A percentile compares a stretch with the other conserved stretches of the same genome.
phyloP scores from a whole-genome alignment of 2,797 vertebrate species.

The Gadopsis bispinosus region DNA sequence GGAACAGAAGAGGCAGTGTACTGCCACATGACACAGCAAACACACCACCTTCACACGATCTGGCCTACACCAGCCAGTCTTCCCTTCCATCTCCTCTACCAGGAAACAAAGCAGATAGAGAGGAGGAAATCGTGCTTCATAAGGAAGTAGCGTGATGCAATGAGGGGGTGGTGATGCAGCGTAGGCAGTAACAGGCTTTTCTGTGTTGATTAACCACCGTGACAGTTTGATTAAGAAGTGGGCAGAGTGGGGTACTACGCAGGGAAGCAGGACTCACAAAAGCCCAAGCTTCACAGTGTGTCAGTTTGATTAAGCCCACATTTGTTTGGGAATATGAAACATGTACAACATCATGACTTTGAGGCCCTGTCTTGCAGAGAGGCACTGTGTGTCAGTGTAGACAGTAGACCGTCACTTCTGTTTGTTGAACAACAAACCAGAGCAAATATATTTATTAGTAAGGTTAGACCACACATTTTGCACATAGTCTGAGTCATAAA shows the following conservation, averaged over 20 bases:
- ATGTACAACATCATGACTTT: background rate
- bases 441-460: background rate
- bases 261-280: background rate
- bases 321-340: background rate
- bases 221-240: constrained; percentile 8
- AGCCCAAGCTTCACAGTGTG: background rate
- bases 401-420: background rate
- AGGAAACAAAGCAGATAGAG: constrained; percentile 45
- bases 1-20: constrained; percentile 76
- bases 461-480: constrained; percentile 8
- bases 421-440: background rate
- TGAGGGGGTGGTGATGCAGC: constrained; percentile 13
- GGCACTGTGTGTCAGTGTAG: background rate
- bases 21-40: constrained; percentile 65
- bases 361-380: background rate
- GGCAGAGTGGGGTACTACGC: constrained; percentile 5
- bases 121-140: constrained; percentile 55
- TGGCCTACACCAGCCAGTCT: constrained; percentile 49
- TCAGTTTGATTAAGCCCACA: background rate
- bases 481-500: constrained; percentile 32
- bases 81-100: constrained; percentile 29
- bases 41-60: constrained; percentile 67
- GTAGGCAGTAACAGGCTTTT: constrained; percentile 25
- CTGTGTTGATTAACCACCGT: constrained; percentile 36
- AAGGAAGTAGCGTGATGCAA: constrained; percentile 42